Evolutionary conservation across 2,113 vertebrate species (phyloP), one percentile per base, ranked within the genome.

Genomic region (Phrynosoma blainvillii): DNA sequence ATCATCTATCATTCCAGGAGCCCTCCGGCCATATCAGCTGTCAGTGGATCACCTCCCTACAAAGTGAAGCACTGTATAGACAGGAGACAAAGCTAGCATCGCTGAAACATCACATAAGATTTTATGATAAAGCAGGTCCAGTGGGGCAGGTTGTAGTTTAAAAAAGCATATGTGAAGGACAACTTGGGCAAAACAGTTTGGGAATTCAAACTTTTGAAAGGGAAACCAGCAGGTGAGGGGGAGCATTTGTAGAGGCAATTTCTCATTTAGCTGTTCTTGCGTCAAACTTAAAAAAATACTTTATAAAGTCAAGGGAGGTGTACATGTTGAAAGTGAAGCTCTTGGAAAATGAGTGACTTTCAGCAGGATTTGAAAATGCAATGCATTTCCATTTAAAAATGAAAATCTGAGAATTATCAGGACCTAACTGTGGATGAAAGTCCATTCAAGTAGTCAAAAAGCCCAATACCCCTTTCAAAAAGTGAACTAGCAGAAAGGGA

Each of bases 141-240:
- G 9, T 65, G 84, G 25, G 65, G 68, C 27, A 10, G 56, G 14
- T 36, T 59, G 27, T 77, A 65, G 14, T 85, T 65, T 77, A 25
- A 76, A 59, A 32, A 9, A 56, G 2, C 86, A 52, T 65, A 21
- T 20, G 56, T 42, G 25, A 82, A 82, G 56, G 42, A 6, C 14
- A 23, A 47, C 2, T 47, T 82, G 73, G 73, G 76, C 56, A 85
- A 66, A 77, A 66, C 32, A 76, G 3, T 66, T 30, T 75, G 70
- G 86, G 32, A 11, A 87, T 62, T 47, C 47, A 40, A 76, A n/a
- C 40, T 52, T 79, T 40, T 87, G 86, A 87, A 47, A 76, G 40
- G 27, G 36, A 76, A 66, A 83, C 13, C 18, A 18, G 12, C 5
- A 23, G 36, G 68, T 10, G 12, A n/a, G 21, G 12, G n/a, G 30